phyloP scores from a whole-genome alignment of 1,140 invertebrate genomes.

The Lepidotrigona ventralis region DNA sequence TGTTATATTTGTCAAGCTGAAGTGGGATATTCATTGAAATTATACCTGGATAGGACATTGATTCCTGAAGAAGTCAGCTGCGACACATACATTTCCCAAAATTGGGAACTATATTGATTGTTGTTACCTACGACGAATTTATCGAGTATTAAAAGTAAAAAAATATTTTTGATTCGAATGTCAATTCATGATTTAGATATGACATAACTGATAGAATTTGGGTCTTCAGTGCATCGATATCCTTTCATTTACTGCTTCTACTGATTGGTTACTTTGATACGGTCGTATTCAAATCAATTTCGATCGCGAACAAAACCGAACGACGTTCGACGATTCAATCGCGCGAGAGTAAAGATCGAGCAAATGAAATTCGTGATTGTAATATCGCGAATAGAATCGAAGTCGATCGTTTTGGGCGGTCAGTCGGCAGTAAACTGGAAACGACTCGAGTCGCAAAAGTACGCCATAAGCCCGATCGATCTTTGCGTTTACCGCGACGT shows the following conservation, averaged over 20 bases:
- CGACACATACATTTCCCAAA: too few relatives aligned
- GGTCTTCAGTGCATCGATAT: too few relatives aligned
- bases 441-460: slow-evolving; percentile 49
- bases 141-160: too few relatives aligned
- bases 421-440: slow-evolving; percentile 42
- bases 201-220: too few relatives aligned
- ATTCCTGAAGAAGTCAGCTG: too few relatives aligned
- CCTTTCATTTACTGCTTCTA: too few relatives aligned
- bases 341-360: background rate
- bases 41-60: background rate
- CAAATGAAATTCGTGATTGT: slow-evolving; percentile 33
- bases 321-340: background rate
- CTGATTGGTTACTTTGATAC: background rate
- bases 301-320: background rate
- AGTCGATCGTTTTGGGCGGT: slow-evolving; percentile 26
- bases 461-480: slow-evolving; percentile 49
- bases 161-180: too few relatives aligned
- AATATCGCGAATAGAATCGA: slow-evolving; percentile 48
- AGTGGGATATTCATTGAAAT: background rate
- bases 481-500: slow-evolving; percentile 8
- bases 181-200: too few relatives aligned
- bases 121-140: too few relatives aligned
- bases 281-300: background rate
- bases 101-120: too few relatives aligned
- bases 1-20: background rate